These are phyloP conservation scores for Stigmatopora argus DNA, from an alignment of 2,113 vertebrate species.

Conservation along the genomic window DNA sequence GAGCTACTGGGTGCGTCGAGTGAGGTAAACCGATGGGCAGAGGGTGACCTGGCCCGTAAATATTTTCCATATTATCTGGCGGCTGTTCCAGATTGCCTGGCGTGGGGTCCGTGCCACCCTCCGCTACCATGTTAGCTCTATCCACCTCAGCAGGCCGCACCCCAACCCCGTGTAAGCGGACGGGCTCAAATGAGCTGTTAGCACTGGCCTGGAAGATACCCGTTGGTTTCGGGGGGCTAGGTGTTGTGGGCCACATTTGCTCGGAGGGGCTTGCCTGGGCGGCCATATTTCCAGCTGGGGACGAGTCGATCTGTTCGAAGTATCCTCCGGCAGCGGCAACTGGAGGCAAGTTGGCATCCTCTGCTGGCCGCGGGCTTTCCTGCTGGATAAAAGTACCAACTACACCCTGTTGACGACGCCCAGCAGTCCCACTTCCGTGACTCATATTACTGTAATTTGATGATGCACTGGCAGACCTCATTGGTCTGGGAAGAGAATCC, in stretches of 20 bases:
- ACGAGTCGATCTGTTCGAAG: constrained; percentile 93
- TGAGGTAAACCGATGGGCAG: constrained; percentile 34
- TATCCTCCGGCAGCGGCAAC: constrained; percentile 71
- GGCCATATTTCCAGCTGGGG: constrained; percentile 69
- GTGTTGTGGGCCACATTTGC: constrained; percentile 72
- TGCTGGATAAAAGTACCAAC: constrained; percentile 91
- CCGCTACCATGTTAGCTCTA: constrained; percentile 81
- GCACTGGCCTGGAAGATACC: constrained; percentile 91
- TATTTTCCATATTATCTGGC: constrained; percentile 92
- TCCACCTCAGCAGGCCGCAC: constrained; percentile 81
- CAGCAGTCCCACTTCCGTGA: constrained; percentile 70
- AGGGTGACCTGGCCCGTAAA: constrained; percentile 62
- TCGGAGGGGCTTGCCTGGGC: constrained; percentile 53
- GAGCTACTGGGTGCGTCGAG: constrained; percentile 30
- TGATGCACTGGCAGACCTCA: constrained; percentile 79
- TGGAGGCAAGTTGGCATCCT: constrained; percentile 58
- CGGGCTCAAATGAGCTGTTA: constrained; percentile 95
- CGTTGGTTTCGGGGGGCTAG: constrained; percentile 92
- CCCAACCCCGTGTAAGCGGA: constrained; percentile 81
- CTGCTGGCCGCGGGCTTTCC: constrained; percentile 82
- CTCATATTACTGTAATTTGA: constrained; percentile 82
- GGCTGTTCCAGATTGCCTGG: constrained; percentile 92
- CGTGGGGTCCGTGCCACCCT: constrained; percentile 64
- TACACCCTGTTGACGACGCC: constrained; percentile 74
- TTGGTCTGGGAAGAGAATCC: constrained; percentile 65